Conservation (phyloP, 2,797 vertebrate species). For the Pseudomugil tenellus region DNA sequence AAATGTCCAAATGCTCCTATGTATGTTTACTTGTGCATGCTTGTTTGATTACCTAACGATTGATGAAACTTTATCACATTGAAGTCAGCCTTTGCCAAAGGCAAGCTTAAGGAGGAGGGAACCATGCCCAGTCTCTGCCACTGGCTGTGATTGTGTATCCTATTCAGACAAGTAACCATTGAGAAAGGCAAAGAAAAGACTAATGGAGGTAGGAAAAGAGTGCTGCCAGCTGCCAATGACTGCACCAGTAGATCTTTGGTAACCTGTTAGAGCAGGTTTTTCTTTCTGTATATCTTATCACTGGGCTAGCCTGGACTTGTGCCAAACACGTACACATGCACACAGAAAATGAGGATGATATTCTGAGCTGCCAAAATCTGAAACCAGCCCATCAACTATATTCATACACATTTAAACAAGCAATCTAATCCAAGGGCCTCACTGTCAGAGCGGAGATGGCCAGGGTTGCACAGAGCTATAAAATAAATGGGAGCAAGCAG, state of each 20-base stretch:
- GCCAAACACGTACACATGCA: slow-evolving; percentile 59
- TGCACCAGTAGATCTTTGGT: slow-evolving; percentile 61
- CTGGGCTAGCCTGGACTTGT: slow-evolving; percentile 68
- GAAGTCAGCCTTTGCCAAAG: slow-evolving; percentile 34
- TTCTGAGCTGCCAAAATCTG: slow-evolving; percentile 68
- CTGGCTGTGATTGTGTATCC: slow-evolving; percentile 69
- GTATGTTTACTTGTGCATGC: slow-evolving; percentile 17
- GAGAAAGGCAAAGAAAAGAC: slow-evolving; percentile 59
- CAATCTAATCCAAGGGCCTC: slow-evolving; percentile 49
- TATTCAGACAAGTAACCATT: slow-evolving; percentile 69
- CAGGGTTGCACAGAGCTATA: slow-evolving; percentile 10
- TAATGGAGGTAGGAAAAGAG: slow-evolving; percentile 64
- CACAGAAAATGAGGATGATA: slow-evolving; percentile 55
- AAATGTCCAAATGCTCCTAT: slow-evolving; percentile 4
- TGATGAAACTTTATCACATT: slow-evolving; percentile 38
- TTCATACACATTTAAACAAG: slow-evolving; percentile 68
- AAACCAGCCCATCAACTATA: slow-evolving; percentile 73
- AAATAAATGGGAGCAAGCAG: slow-evolving; percentile 15
- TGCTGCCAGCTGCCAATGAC: slow-evolving; percentile 68
- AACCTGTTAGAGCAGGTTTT: slow-evolving; percentile 84
- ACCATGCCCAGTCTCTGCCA: slow-evolving; percentile 52
- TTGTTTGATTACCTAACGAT: slow-evolving; percentile 31
- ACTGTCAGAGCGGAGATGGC: slow-evolving; percentile 42
- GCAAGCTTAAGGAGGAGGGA: slow-evolving; percentile 55
- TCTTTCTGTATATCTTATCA: slow-evolving; percentile 72